phyloP scores from a whole-genome alignment of 1,140 invertebrate genomes.

The Cydia pomonella region DNA sequence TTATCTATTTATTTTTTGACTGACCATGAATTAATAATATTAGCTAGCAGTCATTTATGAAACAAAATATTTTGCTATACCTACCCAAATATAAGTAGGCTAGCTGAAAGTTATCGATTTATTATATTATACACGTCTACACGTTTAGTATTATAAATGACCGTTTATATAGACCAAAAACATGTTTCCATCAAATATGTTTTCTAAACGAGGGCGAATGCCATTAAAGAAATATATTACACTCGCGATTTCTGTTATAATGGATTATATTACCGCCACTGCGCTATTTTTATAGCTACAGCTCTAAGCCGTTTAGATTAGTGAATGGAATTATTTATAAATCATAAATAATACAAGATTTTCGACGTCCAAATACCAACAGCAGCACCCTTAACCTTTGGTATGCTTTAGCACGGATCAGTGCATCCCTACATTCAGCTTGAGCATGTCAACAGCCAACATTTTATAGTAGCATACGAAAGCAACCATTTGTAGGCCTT shows the following conservation, averaged over 20 bases:
- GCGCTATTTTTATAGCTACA: slow-evolving; percentile 23
- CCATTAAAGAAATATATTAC: slow-evolving; percentile 33
- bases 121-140: not conserved
- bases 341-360: slow-evolving; percentile 4
- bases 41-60: too few species aligned
- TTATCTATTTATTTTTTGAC: too few species aligned
- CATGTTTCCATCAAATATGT: slow-evolving; percentile 12
- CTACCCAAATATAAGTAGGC: too few species aligned
- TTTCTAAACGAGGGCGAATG: not conserved
- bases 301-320: slow-evolving; percentile 1
- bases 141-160: not conserved
- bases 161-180: slow-evolving; percentile 1
- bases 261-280: slow-evolving; percentile 16
- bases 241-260: not conserved
- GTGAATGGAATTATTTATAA: not conserved
- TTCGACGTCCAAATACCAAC: not conserved
- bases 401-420: too few species aligned
- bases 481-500: not conserved
- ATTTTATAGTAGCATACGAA: too few species aligned
- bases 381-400: not conserved
- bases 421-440: too few species aligned
- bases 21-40: too few species aligned
- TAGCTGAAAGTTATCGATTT: too few species aligned
- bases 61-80: too few species aligned
- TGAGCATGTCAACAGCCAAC: too few species aligned